Conservation (phyloP, 2,888 invertebrate species). For the Lymantria dispar region DNA sequence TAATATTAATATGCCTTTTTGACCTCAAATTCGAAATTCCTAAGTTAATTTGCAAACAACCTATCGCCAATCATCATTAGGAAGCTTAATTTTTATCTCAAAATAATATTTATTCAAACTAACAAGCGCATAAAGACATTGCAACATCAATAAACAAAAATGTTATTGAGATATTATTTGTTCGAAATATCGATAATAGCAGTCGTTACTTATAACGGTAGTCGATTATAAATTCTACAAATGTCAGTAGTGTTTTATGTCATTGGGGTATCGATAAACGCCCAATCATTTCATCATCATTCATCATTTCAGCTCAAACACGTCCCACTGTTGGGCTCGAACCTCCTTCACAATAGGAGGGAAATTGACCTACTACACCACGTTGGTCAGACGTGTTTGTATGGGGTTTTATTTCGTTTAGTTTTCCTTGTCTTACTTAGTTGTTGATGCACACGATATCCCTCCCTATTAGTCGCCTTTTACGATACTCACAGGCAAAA, state of each 20-base stretch:
- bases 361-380: too few relatives aligned
- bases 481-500: too few relatives aligned
- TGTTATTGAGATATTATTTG: conserved; percentile 11
- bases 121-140: background rate
- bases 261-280: conserved; percentile 20
- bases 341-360: too few relatives aligned
- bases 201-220: conserved; percentile 30
- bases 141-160: conserved; percentile 2
- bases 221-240: conserved; percentile 26
- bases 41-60: background rate
- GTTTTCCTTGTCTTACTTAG: too few relatives aligned
- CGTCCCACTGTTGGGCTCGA: too few relatives aligned
- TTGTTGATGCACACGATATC: too few relatives aligned
- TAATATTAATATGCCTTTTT: background rate
- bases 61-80: background rate
- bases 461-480: too few relatives aligned
- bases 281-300: conserved; percentile 6
- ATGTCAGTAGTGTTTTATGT: conserved; percentile 23
- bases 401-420: too few relatives aligned
- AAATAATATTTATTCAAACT: background rate
- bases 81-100: background rate
- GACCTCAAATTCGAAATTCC: background rate
- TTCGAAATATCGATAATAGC: conserved; percentile 28
- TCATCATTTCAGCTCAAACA: too few relatives aligned
- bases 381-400: too few relatives aligned